A percentile compares a stretch with the other conserved stretches of the same genome.
Evolutionary conservation across 2,113 vertebrate species (phyloP).

Genomic region (Cebus imitator): DNA sequence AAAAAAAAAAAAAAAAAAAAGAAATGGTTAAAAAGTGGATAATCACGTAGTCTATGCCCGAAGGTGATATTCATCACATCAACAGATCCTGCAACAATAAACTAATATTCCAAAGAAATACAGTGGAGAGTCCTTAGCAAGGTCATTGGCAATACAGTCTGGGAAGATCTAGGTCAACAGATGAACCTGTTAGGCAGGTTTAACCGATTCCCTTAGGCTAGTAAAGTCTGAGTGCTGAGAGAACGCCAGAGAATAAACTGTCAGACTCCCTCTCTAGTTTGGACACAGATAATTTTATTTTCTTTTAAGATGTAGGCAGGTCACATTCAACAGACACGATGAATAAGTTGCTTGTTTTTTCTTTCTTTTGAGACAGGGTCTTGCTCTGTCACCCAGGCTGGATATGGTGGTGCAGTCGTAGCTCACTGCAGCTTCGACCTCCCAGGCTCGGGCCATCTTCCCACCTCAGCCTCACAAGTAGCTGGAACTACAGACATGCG

Average conservation of each 20-base stretch:
- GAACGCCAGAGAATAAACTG: neutral
- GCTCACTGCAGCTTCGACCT: too few species aligned
- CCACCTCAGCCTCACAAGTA: too few species aligned
- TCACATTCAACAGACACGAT: neutral
- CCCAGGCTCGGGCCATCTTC: too few species aligned
- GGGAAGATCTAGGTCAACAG: neutral
- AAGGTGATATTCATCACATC: neutral
- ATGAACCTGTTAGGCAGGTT: conserved; percentile 15
- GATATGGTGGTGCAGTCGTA: too few species aligned
- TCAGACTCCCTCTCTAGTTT: neutral
- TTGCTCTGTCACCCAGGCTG: too few species aligned
- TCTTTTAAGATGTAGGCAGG: neutral
- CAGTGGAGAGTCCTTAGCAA: neutral
- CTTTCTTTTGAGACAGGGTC: too few species aligned
- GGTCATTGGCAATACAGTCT: neutral
- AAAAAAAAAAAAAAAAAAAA: too few species aligned
- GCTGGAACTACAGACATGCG: too few species aligned
- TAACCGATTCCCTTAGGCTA: neutral
- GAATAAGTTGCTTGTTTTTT: neutral
- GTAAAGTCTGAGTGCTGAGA: neutral
- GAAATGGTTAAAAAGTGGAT: neutral
- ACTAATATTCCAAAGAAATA: neutral
- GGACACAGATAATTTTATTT: neutral
- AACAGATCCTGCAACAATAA: neutral
- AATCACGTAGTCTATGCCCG: neutral